These are phyloP conservation scores for Vanessa tameamea DNA, from an alignment of 1,140 invertebrate genomes.

Conservation along the genomic window DNA sequence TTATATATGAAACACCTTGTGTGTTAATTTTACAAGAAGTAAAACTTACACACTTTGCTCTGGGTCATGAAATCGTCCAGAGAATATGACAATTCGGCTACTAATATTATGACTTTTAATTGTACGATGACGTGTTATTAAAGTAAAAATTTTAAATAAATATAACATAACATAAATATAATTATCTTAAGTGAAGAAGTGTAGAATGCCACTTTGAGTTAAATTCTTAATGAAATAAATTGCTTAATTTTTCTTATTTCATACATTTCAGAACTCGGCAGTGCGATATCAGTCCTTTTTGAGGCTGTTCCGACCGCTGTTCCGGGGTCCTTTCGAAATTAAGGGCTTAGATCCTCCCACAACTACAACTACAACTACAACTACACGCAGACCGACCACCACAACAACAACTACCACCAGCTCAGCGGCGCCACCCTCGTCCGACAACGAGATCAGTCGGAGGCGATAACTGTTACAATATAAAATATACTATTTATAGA, in stretches of 20 bases:
- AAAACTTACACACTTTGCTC: no score
- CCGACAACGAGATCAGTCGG: constrained; percentile 60
- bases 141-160: no score
- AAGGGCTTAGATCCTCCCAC: constrained; percentile 83
- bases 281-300: constrained; percentile 84
- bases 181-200: no score
- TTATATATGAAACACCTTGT: not conserved
- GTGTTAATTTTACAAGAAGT: no score
- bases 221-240: not conserved
- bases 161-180: no score
- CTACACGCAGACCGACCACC: constrained; percentile 73
- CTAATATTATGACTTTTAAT: no score
- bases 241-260: not conserved
- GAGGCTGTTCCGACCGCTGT: constrained; percentile 84
- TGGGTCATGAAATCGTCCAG: no score
- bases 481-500: no score
- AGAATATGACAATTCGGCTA: no score
- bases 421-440: constrained; percentile 27
- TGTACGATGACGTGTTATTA: no score
- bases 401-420: constrained; percentile 43
- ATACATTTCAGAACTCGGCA: constrained; percentile 85
- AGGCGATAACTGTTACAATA: constrained; percentile 16
- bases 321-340: constrained; percentile 84
- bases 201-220: no score
- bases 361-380: constrained; percentile 72